Conservation (phyloP, 2,797 vertebrate genomes). For the Xyrichtys novacula region DNA sequence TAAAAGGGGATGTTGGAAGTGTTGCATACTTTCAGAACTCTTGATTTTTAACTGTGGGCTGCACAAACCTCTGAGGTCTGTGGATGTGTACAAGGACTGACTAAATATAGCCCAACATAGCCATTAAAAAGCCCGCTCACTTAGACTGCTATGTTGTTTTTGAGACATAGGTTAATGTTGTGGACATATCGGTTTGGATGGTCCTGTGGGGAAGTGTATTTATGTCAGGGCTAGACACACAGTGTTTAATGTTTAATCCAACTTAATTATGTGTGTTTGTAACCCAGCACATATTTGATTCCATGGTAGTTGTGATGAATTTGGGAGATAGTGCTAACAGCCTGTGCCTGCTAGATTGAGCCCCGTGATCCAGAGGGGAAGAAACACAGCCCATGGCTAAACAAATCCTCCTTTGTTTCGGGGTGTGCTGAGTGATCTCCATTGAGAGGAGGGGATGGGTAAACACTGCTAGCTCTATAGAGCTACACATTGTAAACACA, state of each 20-base stretch:
- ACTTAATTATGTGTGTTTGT: conserved; percentile 70
- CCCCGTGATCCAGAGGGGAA: conserved; percentile 80
- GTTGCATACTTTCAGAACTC: conserved; percentile 49
- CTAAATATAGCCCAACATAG: conserved; percentile 25
- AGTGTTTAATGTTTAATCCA: conserved; percentile 66
- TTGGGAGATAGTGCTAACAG: conserved; percentile 74
- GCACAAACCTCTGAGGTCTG: conserved; percentile 23
- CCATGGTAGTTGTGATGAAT: conserved; percentile 71
- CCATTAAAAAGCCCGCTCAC: conserved; percentile 22
- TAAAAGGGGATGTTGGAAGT: conserved; percentile 14
- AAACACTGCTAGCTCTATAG: conserved; percentile 84
- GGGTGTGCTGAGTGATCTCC: conserved; percentile 84
- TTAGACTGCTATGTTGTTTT: conserved; percentile 38
- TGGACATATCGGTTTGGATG: conserved; percentile 23
- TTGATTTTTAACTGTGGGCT: conserved; percentile 45
- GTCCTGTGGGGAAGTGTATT: conserved; percentile 21
- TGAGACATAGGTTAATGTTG: conserved; percentile 38
- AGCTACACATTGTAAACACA: conserved; percentile 86
- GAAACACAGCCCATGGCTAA: conserved; percentile 82
- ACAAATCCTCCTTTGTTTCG: conserved; percentile 84
- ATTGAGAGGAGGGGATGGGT: conserved; percentile 83
- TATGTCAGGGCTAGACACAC: conserved; percentile 35
- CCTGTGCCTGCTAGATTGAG: conserved; percentile 76
- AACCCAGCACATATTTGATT: conserved; percentile 70
- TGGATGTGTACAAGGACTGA: conserved; percentile 35